phyloP scores from a whole-genome alignment of 2,888 invertebrate species.

The Chorisops tibialis region DNA sequence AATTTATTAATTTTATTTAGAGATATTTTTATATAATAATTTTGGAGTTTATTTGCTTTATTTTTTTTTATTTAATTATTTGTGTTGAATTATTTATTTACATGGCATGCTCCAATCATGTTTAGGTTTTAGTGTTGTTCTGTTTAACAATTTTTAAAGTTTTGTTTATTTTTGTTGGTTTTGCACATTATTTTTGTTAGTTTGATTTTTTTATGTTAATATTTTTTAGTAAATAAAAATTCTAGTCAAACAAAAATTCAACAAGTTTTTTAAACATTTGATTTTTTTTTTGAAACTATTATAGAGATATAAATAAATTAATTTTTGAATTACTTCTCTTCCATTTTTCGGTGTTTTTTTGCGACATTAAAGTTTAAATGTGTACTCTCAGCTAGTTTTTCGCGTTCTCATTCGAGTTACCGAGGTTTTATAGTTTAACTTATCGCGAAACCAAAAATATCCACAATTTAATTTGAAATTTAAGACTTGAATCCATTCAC shows the following conservation, averaged over 20 bases:
- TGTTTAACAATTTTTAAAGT: background rate
- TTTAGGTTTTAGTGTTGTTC: background rate
- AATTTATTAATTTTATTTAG: background rate
- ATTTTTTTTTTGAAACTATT: no score
- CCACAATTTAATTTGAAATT: no score
- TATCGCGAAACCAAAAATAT: no score
- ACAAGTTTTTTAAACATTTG: slow-evolving; percentile 3
- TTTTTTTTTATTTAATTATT: background rate
- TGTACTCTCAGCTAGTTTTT: no score
- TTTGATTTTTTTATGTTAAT: background rate
- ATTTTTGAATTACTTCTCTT: no score
- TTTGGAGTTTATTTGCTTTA: background rate
- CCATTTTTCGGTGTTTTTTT: no score
- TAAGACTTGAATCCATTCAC: no score
- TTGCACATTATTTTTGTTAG: no score
- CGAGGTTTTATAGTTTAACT: no score
- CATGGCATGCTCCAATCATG: background rate
- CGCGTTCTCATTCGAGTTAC: no score
- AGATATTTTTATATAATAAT: slow-evolving; percentile 1
- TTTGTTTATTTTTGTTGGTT: background rate
- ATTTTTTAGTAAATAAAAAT: background rate
- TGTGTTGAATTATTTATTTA: background rate
- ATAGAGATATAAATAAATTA: no score
- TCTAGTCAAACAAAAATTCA: slow-evolving; percentile 13
- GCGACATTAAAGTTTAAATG: no score